Evolutionary conservation across 2,888 invertebrate genomes (phyloP).

Genomic region (Spilosoma lubricipeda): DNA sequence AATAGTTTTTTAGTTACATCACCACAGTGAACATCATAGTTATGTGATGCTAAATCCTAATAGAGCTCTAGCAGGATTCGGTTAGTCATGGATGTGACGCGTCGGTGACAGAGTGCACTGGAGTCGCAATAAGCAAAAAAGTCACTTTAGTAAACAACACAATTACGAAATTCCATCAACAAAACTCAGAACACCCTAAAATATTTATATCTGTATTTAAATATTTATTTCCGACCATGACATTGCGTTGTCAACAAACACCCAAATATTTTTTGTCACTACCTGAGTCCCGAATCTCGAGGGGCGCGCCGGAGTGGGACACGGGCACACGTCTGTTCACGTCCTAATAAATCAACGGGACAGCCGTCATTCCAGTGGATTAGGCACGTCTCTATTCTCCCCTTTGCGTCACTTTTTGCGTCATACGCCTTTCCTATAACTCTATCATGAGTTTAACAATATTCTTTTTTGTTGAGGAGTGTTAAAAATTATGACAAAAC

Average conservation of each 20-base stretch:
- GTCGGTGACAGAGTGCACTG: background rate
- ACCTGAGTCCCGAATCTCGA: constrained; percentile 61
- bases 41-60: background rate
- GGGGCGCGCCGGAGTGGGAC: constrained; percentile 56
- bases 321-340: constrained; percentile 68
- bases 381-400: constrained; percentile 61
- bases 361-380: constrained; percentile 67
- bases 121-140: background rate
- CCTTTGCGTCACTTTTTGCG: constrained; percentile 56
- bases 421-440: constrained; percentile 50
- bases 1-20: background rate
- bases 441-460: constrained; percentile 47
- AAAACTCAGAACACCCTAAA: constrained; percentile 27
- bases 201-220: constrained; percentile 40
- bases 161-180: constrained; percentile 27
- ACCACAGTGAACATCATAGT: background rate
- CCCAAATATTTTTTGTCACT: constrained; percentile 73
- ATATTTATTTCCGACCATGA: constrained; percentile 63
- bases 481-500: constrained; percentile 33
- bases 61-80: background rate
- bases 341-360: constrained; percentile 78
- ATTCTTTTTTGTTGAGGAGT: constrained; percentile 35
- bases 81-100: background rate
- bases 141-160: constrained; percentile 1
- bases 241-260: constrained; percentile 79